Evolutionary conservation across 2,888 invertebrate species (phyloP).

Genomic region (Labia minor): DNA sequence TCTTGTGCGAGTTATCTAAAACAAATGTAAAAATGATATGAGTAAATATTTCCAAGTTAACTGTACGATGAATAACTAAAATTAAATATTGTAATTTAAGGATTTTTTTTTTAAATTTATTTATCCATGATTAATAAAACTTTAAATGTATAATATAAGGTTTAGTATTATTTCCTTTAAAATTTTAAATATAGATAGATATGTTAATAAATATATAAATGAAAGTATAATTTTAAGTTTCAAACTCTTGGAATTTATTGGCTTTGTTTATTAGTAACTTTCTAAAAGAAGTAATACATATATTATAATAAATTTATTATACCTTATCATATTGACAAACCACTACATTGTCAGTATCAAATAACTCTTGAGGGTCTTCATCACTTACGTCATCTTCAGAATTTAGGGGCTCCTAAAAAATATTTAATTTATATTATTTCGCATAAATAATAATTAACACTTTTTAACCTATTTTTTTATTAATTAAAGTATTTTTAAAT

Average conservation of each 20-base stretch:
- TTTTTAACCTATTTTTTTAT: not conserved
- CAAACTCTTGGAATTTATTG: too few species aligned
- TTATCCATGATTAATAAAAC: not conserved
- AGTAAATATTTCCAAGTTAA: conserved; percentile 5
- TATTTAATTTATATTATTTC: too few species aligned
- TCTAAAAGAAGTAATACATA: too few species aligned
- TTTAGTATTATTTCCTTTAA: too few species aligned
- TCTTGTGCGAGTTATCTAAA: conserved; percentile 87
- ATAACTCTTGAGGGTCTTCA: conserved; percentile 86
- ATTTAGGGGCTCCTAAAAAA: conserved; percentile 77
- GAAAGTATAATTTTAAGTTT: too few species aligned
- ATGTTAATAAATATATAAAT: too few species aligned
- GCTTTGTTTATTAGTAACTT: too few species aligned
- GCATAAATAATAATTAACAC: conserved; percentile 17
- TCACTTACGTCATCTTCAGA: conserved; percentile 97
- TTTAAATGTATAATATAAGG: too few species aligned
- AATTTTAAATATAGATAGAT: too few species aligned
- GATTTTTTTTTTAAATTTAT: too few species aligned
- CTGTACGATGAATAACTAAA: too few species aligned
- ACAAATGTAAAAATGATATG: conserved; percentile 28
- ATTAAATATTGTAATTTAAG: conserved; percentile 15
- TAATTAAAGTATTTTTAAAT: not conserved
- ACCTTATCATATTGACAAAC: conserved; percentile 99
- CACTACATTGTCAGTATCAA: conserved; percentile 98
- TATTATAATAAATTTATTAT: conserved; percentile 23